Percentiles rank a stretch among this genome's conserved stretches.
Evolutionary conservation across 1,140 invertebrate genomes (phyloP).

Genomic region (Danaus plexippus): DNA sequence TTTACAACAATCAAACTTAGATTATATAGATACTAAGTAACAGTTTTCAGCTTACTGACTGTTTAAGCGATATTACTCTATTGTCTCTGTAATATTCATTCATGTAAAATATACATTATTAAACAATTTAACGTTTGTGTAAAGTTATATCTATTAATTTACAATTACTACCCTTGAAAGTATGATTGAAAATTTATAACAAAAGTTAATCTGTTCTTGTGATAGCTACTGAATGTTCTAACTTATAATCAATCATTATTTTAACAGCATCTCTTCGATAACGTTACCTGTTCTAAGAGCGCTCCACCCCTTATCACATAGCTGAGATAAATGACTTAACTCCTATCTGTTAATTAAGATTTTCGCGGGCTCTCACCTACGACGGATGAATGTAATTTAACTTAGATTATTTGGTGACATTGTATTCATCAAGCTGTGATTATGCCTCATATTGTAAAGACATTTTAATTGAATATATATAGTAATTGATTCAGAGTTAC

Average conservation of each 20-base stretch:
- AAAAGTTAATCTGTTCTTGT: neutral
- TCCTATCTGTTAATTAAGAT: constrained; percentile 71
- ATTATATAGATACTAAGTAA: constrained; percentile 5
- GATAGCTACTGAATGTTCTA: constrained; percentile 22
- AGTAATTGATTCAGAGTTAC: neutral
- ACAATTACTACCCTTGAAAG: too few species aligned
- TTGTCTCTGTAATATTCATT: too few species aligned
- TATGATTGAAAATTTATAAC: too few species aligned
- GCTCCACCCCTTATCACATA: constrained; percentile 52
- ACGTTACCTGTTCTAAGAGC: constrained; percentile 46
- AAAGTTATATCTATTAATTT: too few species aligned
- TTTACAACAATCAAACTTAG: constrained; percentile 18
- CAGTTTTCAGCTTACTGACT: too few species aligned
- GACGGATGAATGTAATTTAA: constrained; percentile 62
- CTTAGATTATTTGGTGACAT: constrained; percentile 29
- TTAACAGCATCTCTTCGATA: constrained; percentile 42
- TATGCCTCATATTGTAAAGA: constrained; percentile 11
- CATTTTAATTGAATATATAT: neutral
- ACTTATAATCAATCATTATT: constrained; percentile 46
- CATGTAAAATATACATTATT: too few species aligned
- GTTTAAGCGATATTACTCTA: too few species aligned
- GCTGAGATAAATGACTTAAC: constrained; percentile 55
- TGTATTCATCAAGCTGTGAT: constrained; percentile 19
- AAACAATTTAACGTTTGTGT: too few species aligned
- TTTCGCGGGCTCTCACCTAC: constrained; percentile 61